Evolutionary conservation across 2,888 invertebrate genomes (phyloP), one percentile per base, ranked within the genome.

Genomic region (Steinernema hermaphroditum): DNA sequence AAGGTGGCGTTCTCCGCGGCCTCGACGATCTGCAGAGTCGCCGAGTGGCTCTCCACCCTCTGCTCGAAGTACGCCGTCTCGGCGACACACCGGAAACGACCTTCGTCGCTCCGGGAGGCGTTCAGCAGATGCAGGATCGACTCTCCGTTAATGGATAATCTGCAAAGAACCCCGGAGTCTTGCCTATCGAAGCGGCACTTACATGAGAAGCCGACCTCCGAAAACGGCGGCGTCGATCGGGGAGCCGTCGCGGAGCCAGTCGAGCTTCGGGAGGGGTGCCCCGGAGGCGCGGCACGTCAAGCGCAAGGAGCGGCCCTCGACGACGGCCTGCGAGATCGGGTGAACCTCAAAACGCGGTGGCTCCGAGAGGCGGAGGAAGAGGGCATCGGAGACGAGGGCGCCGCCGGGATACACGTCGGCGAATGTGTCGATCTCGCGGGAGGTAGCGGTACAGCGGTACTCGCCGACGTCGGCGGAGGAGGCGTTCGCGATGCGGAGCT

Each of bases 101-200:
- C 62, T 62, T 62, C 62, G 29, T 62, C 32, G 29, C 8, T 1
- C 12, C 16, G 16, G 32, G 62, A 62, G 16, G 29, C 62, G 62
- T 62, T 62, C 14, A 29, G 29, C 1, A 62, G 62, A 14, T 62
- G 62, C 12, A 62, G 62, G 2, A 62, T 32, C 32, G 62, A 62
- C 34, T 62, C 62, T 1, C 62, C 62, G 12, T 9, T 24, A 16
- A 62, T 62, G 8, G 32, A 29, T 12, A 14, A 27, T 24, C 62
- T 62, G 29, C n/a, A 54, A 62, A 54, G 14, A 27, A 22, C 2
- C 54, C 8, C n/a, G n/a, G n/a, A 4, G 54, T 54, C 19, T 54
- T 24, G 22, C n/a, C n/a, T n/a, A n/a, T n/a, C n/a, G n/a, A n/a
- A n/a, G n/a, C n/a, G n/a, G n/a, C 9, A 46, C 46, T 46, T n/a